These are phyloP conservation scores for Trichonephila clavata DNA, from an alignment of 1,140 invertebrate species.

Conservation along the genomic window DNA sequence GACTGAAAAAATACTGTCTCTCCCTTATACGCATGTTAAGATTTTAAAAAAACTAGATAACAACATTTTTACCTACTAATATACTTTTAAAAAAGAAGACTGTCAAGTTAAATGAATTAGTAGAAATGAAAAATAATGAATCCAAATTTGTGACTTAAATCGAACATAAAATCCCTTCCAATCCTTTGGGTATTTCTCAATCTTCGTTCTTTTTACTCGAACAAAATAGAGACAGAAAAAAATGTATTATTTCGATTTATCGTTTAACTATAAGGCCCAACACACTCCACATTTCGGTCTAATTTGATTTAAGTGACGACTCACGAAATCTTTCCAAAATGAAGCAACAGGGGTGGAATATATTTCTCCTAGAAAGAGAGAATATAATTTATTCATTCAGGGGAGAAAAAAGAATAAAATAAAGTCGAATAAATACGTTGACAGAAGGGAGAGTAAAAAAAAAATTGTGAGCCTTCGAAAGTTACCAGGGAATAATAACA, in stretches of 20 bases:
- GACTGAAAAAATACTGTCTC: too few species aligned
- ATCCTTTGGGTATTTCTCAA: neutral
- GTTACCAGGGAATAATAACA: constrained; percentile 9
- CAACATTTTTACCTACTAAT: too few species aligned
- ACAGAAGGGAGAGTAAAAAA: neutral
- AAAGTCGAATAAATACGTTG: neutral
- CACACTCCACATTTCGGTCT: neutral
- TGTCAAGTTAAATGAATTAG: neutral
- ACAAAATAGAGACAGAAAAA: neutral
- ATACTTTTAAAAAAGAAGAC: neutral
- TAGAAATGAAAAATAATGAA: neutral
- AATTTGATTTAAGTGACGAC: neutral
- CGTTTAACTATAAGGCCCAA: neutral
- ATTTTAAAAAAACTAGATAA: too few species aligned
- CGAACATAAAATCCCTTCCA: neutral
- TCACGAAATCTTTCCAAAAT: neutral
- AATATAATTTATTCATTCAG: neutral
- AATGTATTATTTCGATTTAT: neutral
- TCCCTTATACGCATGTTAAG: too few species aligned
- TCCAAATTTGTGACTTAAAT: neutral
- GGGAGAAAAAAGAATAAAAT: neutral
- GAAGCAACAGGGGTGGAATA: neutral
- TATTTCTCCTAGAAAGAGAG: neutral
- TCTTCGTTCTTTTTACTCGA: neutral
- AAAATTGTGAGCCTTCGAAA: neutral